Evolutionary conservation across 92 coral and sea anemone genomes (phyloP).

Genomic region (Bergia sp.): DNA sequence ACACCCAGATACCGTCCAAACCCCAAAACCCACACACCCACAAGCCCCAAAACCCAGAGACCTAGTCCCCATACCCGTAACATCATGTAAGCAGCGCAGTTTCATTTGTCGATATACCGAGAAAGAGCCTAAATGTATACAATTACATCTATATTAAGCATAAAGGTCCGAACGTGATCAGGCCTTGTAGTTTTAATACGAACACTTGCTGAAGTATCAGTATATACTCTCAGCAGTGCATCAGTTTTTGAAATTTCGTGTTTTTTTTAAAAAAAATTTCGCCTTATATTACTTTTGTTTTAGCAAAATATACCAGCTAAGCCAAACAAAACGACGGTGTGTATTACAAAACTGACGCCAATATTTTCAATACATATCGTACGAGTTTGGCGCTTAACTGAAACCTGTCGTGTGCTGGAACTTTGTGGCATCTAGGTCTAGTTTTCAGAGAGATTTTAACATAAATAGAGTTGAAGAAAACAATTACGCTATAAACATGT

Average conservation of each 20-base stretch:
- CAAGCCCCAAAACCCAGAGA: too few relatives aligned
- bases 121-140: background rate
- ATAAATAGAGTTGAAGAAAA: too few relatives aligned
- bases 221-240: background rate
- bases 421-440: too few relatives aligned
- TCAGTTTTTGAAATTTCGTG: background rate
- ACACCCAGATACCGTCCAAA: too few relatives aligned
- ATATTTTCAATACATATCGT: background rate
- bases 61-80: too few relatives aligned
- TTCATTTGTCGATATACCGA: too few relatives aligned
- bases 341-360: background rate
- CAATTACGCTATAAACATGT: background rate
- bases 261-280: background rate
- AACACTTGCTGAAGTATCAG: background rate
- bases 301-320: background rate
- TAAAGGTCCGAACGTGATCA: background rate
- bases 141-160: background rate
- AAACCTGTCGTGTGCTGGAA: too few relatives aligned
- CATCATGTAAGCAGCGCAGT: too few relatives aligned
- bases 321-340: background rate
- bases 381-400: too few relatives aligned
- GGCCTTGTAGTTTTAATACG: background rate
- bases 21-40: too few relatives aligned
- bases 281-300: background rate
- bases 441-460: too few relatives aligned